Evolutionary conservation across 1,140 invertebrate species (phyloP).

Genomic region (Zaprionus kolodkinae): DNA sequence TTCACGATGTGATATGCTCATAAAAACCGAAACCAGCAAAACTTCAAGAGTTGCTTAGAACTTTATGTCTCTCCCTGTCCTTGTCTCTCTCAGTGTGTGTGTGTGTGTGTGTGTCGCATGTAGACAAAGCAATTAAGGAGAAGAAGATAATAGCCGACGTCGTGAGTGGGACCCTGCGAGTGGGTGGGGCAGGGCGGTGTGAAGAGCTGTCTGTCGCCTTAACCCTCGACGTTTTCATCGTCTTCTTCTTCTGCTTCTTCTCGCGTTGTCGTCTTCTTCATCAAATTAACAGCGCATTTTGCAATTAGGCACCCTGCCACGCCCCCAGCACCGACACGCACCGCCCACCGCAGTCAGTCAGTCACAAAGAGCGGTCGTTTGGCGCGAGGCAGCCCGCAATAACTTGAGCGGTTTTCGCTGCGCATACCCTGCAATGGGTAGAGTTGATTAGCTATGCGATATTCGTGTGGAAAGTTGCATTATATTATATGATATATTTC

Average conservation of each 20-base stretch:
- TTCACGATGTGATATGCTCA: neutral
- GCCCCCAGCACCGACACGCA: neutral
- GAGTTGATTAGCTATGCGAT: no score
- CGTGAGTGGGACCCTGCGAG: neutral
- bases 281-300: conserved; percentile 7
- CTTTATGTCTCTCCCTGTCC: neutral
- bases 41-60: neutral
- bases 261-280: neutral
- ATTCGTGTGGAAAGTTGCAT: no score
- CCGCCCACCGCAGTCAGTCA: neutral
- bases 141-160: neutral
- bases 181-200: neutral
- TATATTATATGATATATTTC: no score
- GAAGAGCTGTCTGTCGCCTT: neutral
- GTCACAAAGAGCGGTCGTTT: neutral
- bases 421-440: neutral
- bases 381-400: neutral
- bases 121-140: conserved; percentile 7
- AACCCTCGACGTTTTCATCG: neutral
- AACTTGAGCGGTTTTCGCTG: neutral
- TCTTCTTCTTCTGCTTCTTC: neutral
- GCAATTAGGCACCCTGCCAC: conserved; percentile 4
- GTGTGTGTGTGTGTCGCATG: neutral
- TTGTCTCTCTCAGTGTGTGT: neutral
- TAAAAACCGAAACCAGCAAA: neutral